phyloP scores from a whole-genome alignment of 1,140 invertebrate genomes.

The Dinothrombium tinctorium region DNA sequence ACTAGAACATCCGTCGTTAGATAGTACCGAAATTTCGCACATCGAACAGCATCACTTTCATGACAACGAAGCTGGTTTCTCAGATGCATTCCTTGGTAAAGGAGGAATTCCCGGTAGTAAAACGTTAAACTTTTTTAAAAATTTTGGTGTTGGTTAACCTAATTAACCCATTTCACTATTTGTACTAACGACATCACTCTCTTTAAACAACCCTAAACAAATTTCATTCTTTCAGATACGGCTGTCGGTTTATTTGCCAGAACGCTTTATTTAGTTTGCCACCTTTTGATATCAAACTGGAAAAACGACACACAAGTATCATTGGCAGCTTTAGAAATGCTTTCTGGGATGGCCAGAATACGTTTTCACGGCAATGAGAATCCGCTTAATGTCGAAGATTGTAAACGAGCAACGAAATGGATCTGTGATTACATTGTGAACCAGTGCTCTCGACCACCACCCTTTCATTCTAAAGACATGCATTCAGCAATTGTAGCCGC shows the following conservation, averaged over 20 bases:
- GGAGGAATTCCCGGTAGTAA: conserved; percentile 3
- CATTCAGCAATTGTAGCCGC: conserved; percentile 93
- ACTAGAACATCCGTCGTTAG: no score
- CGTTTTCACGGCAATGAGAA: conserved; percentile 37
- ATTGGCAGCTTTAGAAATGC: conserved; percentile 67
- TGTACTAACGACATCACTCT: no score
- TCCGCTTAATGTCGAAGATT: conserved; percentile 27
- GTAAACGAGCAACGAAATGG: conserved; percentile 85
- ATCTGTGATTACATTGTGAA: conserved; percentile 88
- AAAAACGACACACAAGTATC: conserved; percentile 52
- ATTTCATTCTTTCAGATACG: conserved; percentile 3
- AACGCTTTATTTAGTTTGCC: conserved; percentile 5
- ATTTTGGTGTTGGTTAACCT: not conserved
- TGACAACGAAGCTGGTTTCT: not conserved
- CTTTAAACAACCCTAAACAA: not conserved
- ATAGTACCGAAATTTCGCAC: no score
- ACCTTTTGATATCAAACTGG: conserved; percentile 4
- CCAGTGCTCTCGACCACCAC: conserved; percentile 84
- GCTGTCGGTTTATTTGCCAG: not conserved
- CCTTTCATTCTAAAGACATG: conserved; percentile 83
- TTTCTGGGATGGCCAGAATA: conserved; percentile 62
- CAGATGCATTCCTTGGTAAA: not conserved
- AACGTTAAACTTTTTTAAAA: not conserved
- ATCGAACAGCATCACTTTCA: not conserved
- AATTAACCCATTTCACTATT: not conserved